phyloP scores from a whole-genome alignment of 2,113 vertebrate species.

The Antennarius striatus region DNA sequence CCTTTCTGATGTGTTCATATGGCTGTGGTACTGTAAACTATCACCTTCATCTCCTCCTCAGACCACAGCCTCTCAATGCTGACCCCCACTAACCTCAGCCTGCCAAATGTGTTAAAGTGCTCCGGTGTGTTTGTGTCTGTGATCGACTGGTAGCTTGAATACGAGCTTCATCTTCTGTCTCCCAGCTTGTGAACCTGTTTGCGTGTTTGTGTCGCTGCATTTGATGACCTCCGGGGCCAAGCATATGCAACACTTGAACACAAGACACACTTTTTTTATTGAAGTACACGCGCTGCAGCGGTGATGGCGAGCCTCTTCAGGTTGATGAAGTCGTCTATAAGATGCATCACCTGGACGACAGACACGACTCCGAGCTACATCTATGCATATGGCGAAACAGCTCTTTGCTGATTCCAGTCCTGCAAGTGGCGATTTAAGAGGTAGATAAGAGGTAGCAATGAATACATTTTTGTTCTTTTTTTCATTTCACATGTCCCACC shows the following conservation, averaged over 20 bases:
- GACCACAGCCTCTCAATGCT: neutral
- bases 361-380: constrained; percentile 35
- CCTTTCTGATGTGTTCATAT: constrained; percentile 75
- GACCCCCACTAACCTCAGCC: constrained; percentile 66
- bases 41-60: constrained; percentile 51
- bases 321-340: constrained; percentile 28
- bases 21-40: constrained; percentile 67
- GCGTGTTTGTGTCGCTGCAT: constrained; percentile 1
- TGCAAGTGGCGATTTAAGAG: constrained; percentile 71
- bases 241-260: constrained; percentile 35
- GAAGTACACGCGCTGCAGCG: neutral
- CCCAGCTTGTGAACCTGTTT: constrained; percentile 10
- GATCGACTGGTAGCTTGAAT: constrained; percentile 41
- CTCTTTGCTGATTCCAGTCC: constrained; percentile 69
- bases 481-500: constrained; percentile 69
- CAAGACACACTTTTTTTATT: constrained; percentile 35
- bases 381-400: constrained; percentile 38
- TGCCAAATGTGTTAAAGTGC: constrained; percentile 51
- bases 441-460: constrained; percentile 72
- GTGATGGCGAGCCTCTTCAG: constrained; percentile 19
- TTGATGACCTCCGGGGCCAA: constrained; percentile 41
- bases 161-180: constrained; percentile 16
- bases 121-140: constrained; percentile 38
- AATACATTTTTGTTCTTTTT: constrained; percentile 73
- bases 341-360: constrained; percentile 28